Evolutionary conservation across 1,140 invertebrate genomes (phyloP).

Genomic region (Zaprionus ghesquierei): DNA sequence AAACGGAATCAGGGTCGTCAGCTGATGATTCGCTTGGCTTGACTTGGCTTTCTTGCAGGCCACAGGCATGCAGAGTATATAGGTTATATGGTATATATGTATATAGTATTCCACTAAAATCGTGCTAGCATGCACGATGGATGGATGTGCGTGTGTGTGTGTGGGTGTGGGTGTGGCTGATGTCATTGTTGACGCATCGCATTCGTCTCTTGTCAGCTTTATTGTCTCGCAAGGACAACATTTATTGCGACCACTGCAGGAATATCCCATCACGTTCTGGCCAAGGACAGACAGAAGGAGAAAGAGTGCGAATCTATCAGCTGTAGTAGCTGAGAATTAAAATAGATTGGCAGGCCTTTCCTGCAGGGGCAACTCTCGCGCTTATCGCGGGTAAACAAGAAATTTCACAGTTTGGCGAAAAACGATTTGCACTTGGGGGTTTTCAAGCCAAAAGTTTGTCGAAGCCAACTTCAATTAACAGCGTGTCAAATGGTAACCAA

Average conservation of each 20-base stretch:
- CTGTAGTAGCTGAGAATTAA: not conserved
- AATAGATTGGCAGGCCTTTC: not conserved
- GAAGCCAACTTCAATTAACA: constrained; percentile 48
- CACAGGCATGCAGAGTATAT: not conserved
- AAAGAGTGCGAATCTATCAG: not conserved
- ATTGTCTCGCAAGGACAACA: not conserved
- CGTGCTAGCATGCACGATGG: not conserved
- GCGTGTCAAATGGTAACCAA: not conserved
- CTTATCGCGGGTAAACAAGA: constrained; percentile 31
- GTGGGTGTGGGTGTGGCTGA: not conserved
- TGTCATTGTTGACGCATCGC: not conserved
- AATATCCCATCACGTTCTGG: not conserved
- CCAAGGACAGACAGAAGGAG: not conserved
- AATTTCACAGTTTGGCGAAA: constrained; percentile 24
- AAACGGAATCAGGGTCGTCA: not conserved
- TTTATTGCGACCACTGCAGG: not conserved
- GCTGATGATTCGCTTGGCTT: not conserved
- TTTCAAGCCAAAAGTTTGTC: constrained; percentile 26
- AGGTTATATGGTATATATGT: not conserved
- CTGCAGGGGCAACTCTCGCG: too few relatives aligned
- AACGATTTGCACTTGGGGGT: constrained; percentile 22
- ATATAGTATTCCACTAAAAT: not conserved
- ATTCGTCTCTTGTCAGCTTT: not conserved
- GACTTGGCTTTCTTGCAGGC: not conserved
- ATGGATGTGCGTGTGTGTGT: too few relatives aligned